These are phyloP conservation scores for Martes martes DNA, from an alignment of 2,113 vertebrate species.

Conservation along the genomic window DNA sequence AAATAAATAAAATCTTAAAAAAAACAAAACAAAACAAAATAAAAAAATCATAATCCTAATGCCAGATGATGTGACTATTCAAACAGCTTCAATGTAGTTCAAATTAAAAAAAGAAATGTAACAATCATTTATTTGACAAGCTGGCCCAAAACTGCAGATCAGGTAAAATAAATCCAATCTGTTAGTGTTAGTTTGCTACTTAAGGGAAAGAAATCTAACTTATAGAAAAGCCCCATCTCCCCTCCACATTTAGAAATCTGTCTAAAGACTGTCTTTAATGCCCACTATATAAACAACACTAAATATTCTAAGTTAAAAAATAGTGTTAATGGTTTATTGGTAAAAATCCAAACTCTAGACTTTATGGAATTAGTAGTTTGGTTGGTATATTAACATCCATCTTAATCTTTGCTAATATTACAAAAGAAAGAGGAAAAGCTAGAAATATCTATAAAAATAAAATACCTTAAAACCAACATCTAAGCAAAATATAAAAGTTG, in stretches of 20 bases:
- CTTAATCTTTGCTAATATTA: constrained; percentile 57
- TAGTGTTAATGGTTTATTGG: constrained; percentile 55
- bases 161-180: constrained; percentile 31
- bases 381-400: constrained; percentile 57
- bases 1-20: too few species aligned
- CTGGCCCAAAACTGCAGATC: neutral
- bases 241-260: constrained; percentile 42
- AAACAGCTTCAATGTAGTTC: neutral
- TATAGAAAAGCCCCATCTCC: constrained; percentile 41
- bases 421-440: constrained; percentile 61
- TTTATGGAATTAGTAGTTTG: constrained; percentile 69
- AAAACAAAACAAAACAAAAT: too few species aligned
- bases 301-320: constrained; percentile 69
- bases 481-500: constrained; percentile 74
- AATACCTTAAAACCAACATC: constrained; percentile 73
- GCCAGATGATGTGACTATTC: neutral
- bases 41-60: neutral
- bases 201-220: constrained; percentile 33
- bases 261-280: constrained; percentile 67
- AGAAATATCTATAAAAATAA: constrained; percentile 66
- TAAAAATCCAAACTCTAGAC: constrained; percentile 59
- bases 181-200: constrained; percentile 40
- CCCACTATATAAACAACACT: constrained; percentile 68
- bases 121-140: neutral
- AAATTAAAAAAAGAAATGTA: constrained; percentile 45